phyloP scores from a whole-genome alignment of 2,113 vertebrate species.

The Bubo blakistoni region DNA sequence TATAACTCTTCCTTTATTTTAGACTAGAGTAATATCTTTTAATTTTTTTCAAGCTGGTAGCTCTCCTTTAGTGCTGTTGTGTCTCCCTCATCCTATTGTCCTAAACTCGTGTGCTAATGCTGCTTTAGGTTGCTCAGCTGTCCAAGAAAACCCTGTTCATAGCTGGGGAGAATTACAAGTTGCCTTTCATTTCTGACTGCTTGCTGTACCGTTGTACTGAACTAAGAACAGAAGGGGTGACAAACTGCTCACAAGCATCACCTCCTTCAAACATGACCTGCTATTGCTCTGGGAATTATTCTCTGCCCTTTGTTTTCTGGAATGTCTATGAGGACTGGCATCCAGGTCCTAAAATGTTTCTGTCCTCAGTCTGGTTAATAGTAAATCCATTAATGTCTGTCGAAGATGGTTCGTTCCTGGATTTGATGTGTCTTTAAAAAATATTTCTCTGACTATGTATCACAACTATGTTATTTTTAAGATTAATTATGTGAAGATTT shows the following conservation, averaged over 20 bases:
- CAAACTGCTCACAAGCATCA: background rate
- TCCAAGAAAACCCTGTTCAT: background rate
- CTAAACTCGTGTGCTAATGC: background rate
- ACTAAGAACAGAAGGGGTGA: background rate
- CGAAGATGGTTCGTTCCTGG: background rate
- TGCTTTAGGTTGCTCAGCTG: background rate
- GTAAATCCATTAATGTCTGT: background rate
- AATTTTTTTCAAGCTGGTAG: background rate
- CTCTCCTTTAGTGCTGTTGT: background rate
- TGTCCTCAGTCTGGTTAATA: background rate
- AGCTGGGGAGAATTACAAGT: background rate
- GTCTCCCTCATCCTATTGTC: background rate
- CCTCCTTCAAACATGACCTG: background rate
- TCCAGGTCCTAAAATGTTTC: background rate
- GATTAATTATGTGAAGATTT: background rate
- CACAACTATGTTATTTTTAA: background rate
- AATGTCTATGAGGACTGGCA: background rate
- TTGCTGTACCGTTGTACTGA: background rate
- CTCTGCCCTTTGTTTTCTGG: background rate
- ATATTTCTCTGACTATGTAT: background rate
- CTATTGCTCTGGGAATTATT: background rate
- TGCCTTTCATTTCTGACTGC: background rate
- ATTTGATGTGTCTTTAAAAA: background rate
- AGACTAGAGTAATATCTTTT: background rate
- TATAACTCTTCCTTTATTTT: background rate